These are phyloP conservation scores for Archivesica marissinica DNA, from an alignment of 1,140 invertebrate genomes.

Conservation along the genomic window DNA sequence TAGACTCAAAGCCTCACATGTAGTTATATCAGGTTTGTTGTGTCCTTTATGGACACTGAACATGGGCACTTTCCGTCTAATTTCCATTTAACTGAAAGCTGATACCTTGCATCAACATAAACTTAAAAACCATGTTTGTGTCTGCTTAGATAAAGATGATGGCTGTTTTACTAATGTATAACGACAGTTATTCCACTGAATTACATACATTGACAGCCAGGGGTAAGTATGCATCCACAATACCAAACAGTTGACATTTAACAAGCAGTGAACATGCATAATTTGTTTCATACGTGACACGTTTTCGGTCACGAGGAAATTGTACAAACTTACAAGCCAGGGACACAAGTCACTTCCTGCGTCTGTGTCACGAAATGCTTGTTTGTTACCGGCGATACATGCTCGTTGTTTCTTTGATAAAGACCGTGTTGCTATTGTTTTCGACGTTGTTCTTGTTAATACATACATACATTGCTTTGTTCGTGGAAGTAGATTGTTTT, in stretches of 20 bases:
- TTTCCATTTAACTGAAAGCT: too few relatives aligned
- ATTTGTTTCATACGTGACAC: neutral
- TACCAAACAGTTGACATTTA: conserved; percentile 20
- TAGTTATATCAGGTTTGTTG: too few relatives aligned
- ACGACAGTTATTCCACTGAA: conserved; percentile 29
- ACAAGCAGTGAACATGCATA: neutral
- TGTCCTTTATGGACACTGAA: too few relatives aligned
- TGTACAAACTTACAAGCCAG: neutral
- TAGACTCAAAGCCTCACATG: too few relatives aligned
- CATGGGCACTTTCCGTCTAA: too few relatives aligned
- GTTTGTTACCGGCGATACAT: neutral
- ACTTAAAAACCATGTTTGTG: too few relatives aligned
- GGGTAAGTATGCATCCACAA: conserved; percentile 19
- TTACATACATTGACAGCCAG: conserved; percentile 10
- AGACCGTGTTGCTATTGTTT: neutral
- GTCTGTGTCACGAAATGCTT: conserved; percentile 10
- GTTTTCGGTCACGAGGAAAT: conserved; percentile 14
- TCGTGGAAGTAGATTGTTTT: too few relatives aligned
- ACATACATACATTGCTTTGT: too few relatives aligned
- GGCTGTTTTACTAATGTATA: conserved; percentile 1
- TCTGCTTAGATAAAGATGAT: neutral
- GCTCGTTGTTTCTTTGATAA: neutral
- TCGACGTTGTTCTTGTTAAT: conserved; percentile 1
- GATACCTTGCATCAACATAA: too few relatives aligned
- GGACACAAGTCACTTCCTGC: neutral